A percentile compares a stretch with the other conserved stretches of the same genome.
These are phyloP conservation scores for Metalampra italica DNA, from an alignment of 2,888 invertebrate genomes.

Conservation along the genomic window DNA sequence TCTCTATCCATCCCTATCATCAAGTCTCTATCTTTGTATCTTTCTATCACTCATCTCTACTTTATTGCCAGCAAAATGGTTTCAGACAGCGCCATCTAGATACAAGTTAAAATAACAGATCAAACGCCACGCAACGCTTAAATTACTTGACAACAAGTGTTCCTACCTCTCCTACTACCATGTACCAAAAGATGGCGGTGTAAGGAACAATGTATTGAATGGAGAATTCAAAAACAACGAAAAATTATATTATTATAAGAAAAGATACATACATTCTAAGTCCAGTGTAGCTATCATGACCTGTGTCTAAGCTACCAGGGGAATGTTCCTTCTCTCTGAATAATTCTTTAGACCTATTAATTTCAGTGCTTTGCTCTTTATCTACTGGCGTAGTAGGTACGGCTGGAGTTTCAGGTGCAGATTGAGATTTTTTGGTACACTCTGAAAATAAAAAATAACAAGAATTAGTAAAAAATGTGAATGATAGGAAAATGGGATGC, in stretches of 20 bases:
- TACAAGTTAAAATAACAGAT: not conserved
- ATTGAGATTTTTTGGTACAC: constrained; percentile 14
- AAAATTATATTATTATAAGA: not conserved
- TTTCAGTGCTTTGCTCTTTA: constrained; percentile 21
- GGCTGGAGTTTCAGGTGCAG: constrained; percentile 26
- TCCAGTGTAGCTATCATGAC: constrained; percentile 39
- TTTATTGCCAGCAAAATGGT: no score
- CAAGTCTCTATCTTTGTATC: no score
- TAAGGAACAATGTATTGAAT: not conserved
- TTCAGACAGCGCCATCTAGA: not conserved
- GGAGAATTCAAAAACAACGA: not conserved
- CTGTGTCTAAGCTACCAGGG: constrained; percentile 33
- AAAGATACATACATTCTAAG: constrained; percentile 34
- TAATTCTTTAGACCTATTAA: constrained; percentile 18
- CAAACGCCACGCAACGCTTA: not conserved
- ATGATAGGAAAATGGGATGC: no score
- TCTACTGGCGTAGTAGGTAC: constrained; percentile 26
- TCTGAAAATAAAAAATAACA: constrained; percentile 11
- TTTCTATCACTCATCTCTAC: no score
- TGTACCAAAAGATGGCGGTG: not conserved
- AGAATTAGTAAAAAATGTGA: not conserved
- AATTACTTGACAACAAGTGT: no score
- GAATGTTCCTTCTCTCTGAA: constrained; percentile 23
- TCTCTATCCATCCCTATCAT: no score
- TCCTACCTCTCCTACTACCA: not conserved